A percentile compares a stretch with the other conserved stretches of the same genome.
phyloP scores from a whole-genome alignment of 1,140 invertebrate species.

The Callitettix versicolor region DNA sequence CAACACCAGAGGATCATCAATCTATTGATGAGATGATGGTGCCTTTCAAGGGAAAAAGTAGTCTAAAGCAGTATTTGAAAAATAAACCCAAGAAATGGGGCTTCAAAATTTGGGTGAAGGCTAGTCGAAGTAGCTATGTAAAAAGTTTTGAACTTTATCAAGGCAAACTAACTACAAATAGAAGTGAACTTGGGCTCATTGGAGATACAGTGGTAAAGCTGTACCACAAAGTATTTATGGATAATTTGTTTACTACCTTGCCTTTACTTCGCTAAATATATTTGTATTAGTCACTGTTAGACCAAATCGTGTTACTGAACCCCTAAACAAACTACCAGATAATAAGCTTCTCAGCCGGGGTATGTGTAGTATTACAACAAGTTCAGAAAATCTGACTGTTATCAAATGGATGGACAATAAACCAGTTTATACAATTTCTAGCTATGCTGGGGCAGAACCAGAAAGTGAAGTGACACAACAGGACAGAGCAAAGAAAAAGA shows the following conservation, averaged over 20 bases:
- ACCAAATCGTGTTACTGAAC: neutral
- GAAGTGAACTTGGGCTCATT: slow-evolving; percentile 27
- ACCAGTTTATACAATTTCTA: neutral
- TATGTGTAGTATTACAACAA: slow-evolving; percentile 12
- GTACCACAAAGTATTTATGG: slow-evolving; percentile 17
- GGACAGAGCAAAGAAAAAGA: slow-evolving; percentile 2
- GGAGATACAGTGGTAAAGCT: slow-evolving; percentile 28
- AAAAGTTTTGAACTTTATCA: slow-evolving; percentile 31
- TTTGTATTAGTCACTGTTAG: slow-evolving; percentile 3
- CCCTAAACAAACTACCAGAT: no score
- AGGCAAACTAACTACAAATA: slow-evolving; percentile 21
- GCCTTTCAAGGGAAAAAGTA: slow-evolving; percentile 26
- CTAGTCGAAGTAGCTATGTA: slow-evolving; percentile 25
- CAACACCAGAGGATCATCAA: slow-evolving; percentile 28
- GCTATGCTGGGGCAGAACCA: neutral
- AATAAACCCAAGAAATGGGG: slow-evolving; percentile 31
- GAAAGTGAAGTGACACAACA: neutral
- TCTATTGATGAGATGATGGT: slow-evolving; percentile 31
- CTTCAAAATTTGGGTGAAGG: slow-evolving; percentile 27
- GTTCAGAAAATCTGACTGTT: slow-evolving; percentile 16
- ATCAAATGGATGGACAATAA: slow-evolving; percentile 24
- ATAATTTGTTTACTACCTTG: slow-evolving; percentile 21
- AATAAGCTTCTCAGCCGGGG: no score
- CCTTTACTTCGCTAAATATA: neutral
- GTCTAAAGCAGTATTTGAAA: slow-evolving; percentile 27